These are phyloP conservation scores for Epistrophella euchroma DNA, from an alignment of 2,888 invertebrate genomes.

Conservation along the genomic window DNA sequence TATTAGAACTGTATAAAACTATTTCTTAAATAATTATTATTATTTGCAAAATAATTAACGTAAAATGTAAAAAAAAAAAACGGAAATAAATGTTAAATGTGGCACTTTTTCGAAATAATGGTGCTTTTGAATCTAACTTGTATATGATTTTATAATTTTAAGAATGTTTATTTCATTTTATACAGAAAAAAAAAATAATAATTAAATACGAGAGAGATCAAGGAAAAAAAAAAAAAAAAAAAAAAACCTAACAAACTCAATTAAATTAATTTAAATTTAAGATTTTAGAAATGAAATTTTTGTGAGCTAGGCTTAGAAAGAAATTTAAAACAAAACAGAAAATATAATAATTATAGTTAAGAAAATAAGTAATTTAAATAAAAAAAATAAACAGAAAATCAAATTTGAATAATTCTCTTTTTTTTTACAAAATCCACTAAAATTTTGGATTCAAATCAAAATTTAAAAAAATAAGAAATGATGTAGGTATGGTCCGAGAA, in stretches of 20 bases:
- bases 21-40: background rate
- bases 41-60: conserved; percentile 3
- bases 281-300: conserved; percentile 34
- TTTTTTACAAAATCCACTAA: background rate
- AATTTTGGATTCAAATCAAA: too few species aligned
- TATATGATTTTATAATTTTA: conserved; percentile 8
- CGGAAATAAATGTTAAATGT: conserved; percentile 8
- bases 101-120: conserved; percentile 52
- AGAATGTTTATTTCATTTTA: conserved; percentile 18
- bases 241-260: background rate
- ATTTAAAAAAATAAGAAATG: too few species aligned
- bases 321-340: conserved; percentile 38
- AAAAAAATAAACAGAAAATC: conserved; percentile 35
- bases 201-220: conserved; percentile 4
- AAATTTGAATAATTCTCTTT: background rate
- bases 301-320: conserved; percentile 51
- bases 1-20: conserved; percentile 48
- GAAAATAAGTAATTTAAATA: conserved; percentile 63
- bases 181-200: background rate
- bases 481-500: too few species aligned
- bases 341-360: conserved; percentile 33
- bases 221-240: background rate
- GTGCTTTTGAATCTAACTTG: conserved; percentile 24
- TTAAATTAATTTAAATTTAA: conserved; percentile 44
- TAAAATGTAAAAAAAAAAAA: background rate